Evolutionary conservation across 2,888 invertebrate genomes (phyloP), one percentile per base, ranked within the genome.

Genomic region (Latrodectus elegans): DNA sequence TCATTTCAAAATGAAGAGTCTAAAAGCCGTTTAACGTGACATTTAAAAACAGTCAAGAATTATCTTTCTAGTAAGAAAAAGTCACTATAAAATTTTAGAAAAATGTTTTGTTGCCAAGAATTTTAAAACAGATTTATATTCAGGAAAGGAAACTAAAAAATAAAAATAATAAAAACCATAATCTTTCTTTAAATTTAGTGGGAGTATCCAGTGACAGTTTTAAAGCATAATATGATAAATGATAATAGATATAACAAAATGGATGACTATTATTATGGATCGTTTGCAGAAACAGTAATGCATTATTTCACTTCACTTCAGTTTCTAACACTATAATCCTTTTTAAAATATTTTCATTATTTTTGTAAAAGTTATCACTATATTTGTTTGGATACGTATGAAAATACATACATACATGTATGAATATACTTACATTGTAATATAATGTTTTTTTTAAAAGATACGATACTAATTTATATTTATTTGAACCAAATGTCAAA

Each of bases 171-270:
- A 73, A 38, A 38, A 38, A 38, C 38, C 38, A 38, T 38, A 10
- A 60, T 60, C 52, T 53, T 53, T 55, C 64, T 38, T 3, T 14
- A 38, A 38, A 15, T 26, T 11, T n/a, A 49, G 15, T n/a, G 51
- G 51, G 15, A 51, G 12, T 17, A 8, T 11, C 14, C 49, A 64
- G 17, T 75, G 75, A 64, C 75, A 75, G 17, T 64, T 75, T 75
- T 60, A 64, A 64, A 60, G 75, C 75, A 38, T 10, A 64, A 49
- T n/a, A 75, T 60, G 75, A 75, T 38, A 75, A 38, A 75, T 49
- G 26, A n/a, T 26, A 64, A 75, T 64, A 26, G 75, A 75, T 64
- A 38, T 38, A 75, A n/a, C 64, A 75, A 64, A 75, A 75, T 49
- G 49, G 49, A 75, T 75, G 64, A 64, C 64, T 75, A 55, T 38